Percentiles rank a stretch among this genome's conserved stretches.
phyloP scores from a whole-genome alignment of 2,113 vertebrate species.

The Gambusia affinis region DNA sequence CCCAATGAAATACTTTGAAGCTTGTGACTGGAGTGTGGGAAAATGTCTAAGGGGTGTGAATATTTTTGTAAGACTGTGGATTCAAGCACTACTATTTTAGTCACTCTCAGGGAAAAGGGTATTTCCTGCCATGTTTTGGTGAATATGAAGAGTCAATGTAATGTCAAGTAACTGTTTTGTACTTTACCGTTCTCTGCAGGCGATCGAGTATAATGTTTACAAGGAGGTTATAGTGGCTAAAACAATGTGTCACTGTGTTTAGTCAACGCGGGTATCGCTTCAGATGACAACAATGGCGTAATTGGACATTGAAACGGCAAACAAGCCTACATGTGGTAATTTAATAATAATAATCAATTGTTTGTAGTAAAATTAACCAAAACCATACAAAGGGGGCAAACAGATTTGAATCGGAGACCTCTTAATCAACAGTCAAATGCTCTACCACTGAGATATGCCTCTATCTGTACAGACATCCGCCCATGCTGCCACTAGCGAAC shows the following conservation, averaged over 20 bases:
- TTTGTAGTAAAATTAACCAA: not conserved
- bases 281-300: too few relatives aligned
- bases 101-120: too few relatives aligned
- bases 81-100: too few relatives aligned
- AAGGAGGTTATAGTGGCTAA: not conserved
- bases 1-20: too few relatives aligned
- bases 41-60: too few relatives aligned
- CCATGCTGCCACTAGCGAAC: too few relatives aligned
- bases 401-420: constrained; percentile 87
- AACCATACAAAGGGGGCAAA: constrained; percentile 76
- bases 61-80: too few relatives aligned
- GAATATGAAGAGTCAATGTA: not conserved
- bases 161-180: not conserved
- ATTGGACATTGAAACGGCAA: too few relatives aligned
- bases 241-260: not conserved
- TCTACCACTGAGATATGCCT: constrained; percentile 89
- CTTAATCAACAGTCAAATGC: constrained; percentile 88
- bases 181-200: too few relatives aligned
- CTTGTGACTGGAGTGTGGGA: too few relatives aligned
- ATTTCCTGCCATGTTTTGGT: too few relatives aligned
- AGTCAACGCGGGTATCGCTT: not conserved
- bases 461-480: constrained; percentile 30
- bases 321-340: too few relatives aligned
- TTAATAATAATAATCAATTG: not conserved
- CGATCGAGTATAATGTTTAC: not conserved